Evolutionary conservation across 1,140 invertebrate species (phyloP).

Genomic region (Platorchestia sp.): DNA sequence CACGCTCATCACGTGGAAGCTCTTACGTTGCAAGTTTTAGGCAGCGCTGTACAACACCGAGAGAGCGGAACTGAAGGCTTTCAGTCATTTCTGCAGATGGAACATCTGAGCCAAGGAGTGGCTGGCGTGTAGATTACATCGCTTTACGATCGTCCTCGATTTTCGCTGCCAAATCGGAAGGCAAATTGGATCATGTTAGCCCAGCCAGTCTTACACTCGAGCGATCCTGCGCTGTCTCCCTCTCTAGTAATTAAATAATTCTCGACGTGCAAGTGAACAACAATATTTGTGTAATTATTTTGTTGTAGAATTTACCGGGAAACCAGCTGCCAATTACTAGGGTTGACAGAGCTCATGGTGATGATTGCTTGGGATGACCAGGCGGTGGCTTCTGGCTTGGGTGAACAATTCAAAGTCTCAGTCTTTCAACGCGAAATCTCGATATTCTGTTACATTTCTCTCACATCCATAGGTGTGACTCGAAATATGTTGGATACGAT

Average conservation of each 20-base stretch:
- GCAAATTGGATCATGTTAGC: slow-evolving; percentile 35
- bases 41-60: neutral
- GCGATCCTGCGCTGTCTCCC: neutral
- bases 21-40: neutral
- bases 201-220: neutral
- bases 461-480: neutral
- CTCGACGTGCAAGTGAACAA: neutral
- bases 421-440: neutral
- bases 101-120: neutral
- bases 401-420: no score
- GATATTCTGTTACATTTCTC: neutral
- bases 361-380: no score
- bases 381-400: no score
- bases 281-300: neutral
- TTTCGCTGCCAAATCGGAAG: neutral
- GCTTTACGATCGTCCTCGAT: slow-evolving; percentile 31
- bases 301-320: neutral
- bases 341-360: neutral
- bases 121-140: slow-evolving; percentile 2
- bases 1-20: neutral
- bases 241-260: neutral
- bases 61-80: neutral
- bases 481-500: neutral
- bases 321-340: neutral
- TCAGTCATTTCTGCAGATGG: slow-evolving; percentile 3